These are phyloP conservation scores for Limanda limanda DNA, from an alignment of 2,113 vertebrate genomes.

Conservation along the genomic window DNA sequence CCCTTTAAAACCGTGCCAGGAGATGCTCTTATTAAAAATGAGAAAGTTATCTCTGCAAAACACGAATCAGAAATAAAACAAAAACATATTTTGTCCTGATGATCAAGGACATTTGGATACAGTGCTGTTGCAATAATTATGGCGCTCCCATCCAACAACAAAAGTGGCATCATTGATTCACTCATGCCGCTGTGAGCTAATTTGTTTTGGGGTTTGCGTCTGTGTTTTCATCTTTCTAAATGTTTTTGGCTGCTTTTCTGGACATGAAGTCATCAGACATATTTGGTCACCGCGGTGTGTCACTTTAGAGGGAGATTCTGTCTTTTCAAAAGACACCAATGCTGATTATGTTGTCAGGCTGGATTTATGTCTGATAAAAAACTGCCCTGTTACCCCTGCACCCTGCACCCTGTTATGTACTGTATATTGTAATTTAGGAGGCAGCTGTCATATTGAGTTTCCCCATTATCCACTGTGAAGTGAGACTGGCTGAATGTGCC, in stretches of 20 bases:
- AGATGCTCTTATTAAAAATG: slow-evolving; percentile 57
- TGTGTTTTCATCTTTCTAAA: slow-evolving; percentile 45
- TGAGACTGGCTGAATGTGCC: background rate
- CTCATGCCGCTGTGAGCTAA: slow-evolving; percentile 22
- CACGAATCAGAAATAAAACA: slow-evolving; percentile 63
- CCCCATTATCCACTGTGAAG: slow-evolving; percentile 35
- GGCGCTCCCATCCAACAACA: slow-evolving; percentile 22
- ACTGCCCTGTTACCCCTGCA: slow-evolving; percentile 21
- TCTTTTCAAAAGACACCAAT: slow-evolving; percentile 55
- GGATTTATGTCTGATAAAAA: slow-evolving; percentile 46
- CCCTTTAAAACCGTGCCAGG: slow-evolving; percentile 68
- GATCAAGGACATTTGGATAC: slow-evolving; percentile 45
- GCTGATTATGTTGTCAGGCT: slow-evolving; percentile 62
- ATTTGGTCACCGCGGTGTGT: slow-evolving; percentile 34
- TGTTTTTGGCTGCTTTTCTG: slow-evolving; percentile 36
- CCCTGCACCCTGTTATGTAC: slow-evolving; percentile 24
- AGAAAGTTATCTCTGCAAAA: slow-evolving; percentile 75
- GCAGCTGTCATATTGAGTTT: slow-evolving; percentile 73
- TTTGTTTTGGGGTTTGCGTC: slow-evolving; percentile 31
- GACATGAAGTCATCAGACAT: slow-evolving; percentile 43
- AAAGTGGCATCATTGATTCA: slow-evolving; percentile 10
- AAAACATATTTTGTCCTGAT: slow-evolving; percentile 35
- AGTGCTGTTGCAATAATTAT: slow-evolving; percentile 48
- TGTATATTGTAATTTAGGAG: slow-evolving; percentile 61
- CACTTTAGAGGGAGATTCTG: slow-evolving; percentile 42